Evolutionary conservation across 2,888 invertebrate genomes (phyloP), one percentile per base, ranked within the genome.

Genomic region (Ecliptopera silaceata): DNA sequence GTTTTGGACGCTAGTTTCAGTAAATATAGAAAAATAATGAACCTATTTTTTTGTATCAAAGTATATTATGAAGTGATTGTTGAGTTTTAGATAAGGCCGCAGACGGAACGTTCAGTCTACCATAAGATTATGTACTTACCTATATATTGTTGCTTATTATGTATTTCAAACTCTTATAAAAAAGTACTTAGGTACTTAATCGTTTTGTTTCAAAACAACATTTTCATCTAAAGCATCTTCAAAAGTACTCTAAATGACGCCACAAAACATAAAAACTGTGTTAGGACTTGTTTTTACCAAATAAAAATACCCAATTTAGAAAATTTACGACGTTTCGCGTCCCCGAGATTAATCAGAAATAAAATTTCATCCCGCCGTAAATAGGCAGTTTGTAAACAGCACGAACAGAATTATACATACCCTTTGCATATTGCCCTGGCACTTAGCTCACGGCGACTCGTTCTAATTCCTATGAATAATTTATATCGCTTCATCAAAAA

Each of bases 301-400:
- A 42, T 22, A 43, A 64, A 59, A 62, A 54, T 54, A 63, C 60
- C 66, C 67, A 69, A 71, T 74, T 71, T 63, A 66, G 64, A 58
- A 68, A 71, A 71, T 75, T 66, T 72, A 64, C 64, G 46, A 57
- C 56, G 65, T 59, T 60, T 50, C 58, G 39, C 51, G 47, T 38
- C 42, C 29, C 55, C 46, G 57, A 69, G 66, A 72, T 75, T 72
- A 72, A 73, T 70, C 70, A 71, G 69, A 66, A 63, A 49, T 58
- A 53, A 65, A 67, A 63, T 65, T 58, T 55, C 63, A 57, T 29
- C 47, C 22, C 56, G 34, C 57, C 58, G 52, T 63, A 64, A 70
- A 70, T 62, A 63, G 63, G 45, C 51, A 52, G 56, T 66, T 66
- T 61, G 64, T 68, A 67, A 68, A 68, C 60, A 66, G 50, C 53